Evolutionary conservation across 2,797 vertebrate species (phyloP), one percentile per base, ranked within the genome.

Genomic region (Scolopax bukidnonensis): DNA sequence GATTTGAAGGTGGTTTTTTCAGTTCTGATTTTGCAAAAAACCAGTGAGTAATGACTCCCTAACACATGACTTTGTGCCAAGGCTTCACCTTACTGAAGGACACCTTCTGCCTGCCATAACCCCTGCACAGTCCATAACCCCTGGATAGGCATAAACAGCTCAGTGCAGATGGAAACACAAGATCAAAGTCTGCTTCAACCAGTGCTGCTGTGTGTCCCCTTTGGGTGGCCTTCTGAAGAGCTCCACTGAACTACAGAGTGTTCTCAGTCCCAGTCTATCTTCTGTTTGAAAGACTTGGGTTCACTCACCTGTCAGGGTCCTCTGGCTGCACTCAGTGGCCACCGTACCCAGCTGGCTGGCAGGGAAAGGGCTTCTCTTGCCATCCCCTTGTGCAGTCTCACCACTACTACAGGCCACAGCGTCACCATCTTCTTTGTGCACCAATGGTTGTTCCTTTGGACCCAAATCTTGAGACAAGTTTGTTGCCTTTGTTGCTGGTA

Each of bases 281-380:
- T 74, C 63, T 51, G 32, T 30, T 23, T 20, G 60, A 83, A 82
- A n/a, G 3, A 14, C 30, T 85, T 57, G 3, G 4, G 57, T 53
- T 76, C n/a, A 74, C 84, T 97, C 94, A 98, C 98, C 97, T 95
- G 94, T 84, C 64, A 93, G 92, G 78, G 77, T 51, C 77, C 61
- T 82, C 87, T 91, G 89, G n/a, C 77, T 87, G 17, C 63, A 70
- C 19, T 95, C 93, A 40, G 20, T 40, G 67, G 48, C 36, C 10
- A 2, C 59, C 27, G 92, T 25, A 48, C 83, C 79, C 36, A 61
- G 70, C 41, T 94, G 88, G 84, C 91, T 81, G 79, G 87, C 32
- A 68, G 90, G 48, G 19, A 67, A 56, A 32, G 69, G 73, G 32
- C 23, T 82, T 76, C 60, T 88, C 40, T 38, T 75, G 54, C 82